Evolutionary conservation across 2,113 vertebrate genomes (phyloP).

Genomic region (Prietella phreatophila): DNA sequence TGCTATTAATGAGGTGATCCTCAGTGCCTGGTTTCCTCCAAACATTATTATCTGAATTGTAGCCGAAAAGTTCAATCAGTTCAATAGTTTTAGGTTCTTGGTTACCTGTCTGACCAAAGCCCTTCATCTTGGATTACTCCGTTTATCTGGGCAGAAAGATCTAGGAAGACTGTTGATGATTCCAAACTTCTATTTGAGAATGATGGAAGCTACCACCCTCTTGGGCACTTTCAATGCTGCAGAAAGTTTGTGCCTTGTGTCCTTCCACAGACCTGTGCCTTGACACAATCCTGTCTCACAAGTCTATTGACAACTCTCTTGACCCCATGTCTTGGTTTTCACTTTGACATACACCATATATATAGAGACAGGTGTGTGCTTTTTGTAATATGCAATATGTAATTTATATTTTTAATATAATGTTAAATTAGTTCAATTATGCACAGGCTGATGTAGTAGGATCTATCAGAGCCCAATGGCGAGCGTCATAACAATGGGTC

Average conservation of each 20-base stretch:
- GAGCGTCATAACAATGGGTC: neutral
- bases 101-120: neutral
- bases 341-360: neutral
- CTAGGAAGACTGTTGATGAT: neutral
- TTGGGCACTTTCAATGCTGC: neutral
- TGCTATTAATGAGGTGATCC: too few species aligned
- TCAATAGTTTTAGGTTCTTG: neutral
- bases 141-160: neutral
- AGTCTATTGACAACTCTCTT: neutral
- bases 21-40: too few species aligned
- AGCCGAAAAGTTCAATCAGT: too few species aligned
- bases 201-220: neutral
- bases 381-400: neutral
- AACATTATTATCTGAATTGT: too few species aligned
- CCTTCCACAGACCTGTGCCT: neutral
- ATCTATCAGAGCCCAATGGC: neutral
- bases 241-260: neutral
- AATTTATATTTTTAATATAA: too few species aligned
- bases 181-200: neutral
- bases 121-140: neutral
- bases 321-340: neutral
- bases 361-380: neutral
- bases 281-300: neutral
- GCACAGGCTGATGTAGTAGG: neutral
- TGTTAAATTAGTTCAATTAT: too few species aligned